phyloP scores from a whole-genome alignment of 2,888 invertebrate genomes.

The Stegophylla sp. region DNA sequence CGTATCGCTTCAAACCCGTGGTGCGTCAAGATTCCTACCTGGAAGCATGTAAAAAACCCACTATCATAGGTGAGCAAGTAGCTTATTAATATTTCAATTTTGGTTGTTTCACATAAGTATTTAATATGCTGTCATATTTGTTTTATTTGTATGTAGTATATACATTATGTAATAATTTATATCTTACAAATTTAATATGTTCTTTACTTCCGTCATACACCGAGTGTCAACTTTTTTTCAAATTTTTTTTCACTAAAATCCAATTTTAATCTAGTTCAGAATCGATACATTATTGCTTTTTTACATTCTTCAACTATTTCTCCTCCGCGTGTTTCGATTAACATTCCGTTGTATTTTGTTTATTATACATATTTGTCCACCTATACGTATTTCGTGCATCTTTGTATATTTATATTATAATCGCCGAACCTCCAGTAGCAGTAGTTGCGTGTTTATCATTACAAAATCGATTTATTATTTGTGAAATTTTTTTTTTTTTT shows the following conservation, averaged over 20 bases:
- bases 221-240: neutral
- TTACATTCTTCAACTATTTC: too few relatives aligned
- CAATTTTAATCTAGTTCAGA: neutral
- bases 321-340: neutral
- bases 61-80: constrained; percentile 61
- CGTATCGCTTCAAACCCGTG: constrained; percentile 64
- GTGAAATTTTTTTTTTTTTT: constrained; percentile 14
- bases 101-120: too few relatives aligned
- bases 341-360: neutral
- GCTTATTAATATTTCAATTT: neutral
- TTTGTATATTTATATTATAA: constrained; percentile 14
- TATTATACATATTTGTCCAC: neutral
- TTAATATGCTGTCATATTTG: too few relatives aligned
- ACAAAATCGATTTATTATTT: constrained; percentile 23
- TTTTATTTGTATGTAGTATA: neutral
- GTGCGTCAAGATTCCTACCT: constrained; percentile 67
- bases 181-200: neutral
- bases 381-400: neutral
- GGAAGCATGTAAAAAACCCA: constrained; percentile 65
- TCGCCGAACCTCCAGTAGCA: constrained; percentile 1
- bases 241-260: neutral
- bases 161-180: neutral
- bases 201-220: neutral
- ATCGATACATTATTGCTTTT: neutral
- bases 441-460: neutral